Evolutionary conservation across 2,797 vertebrate species (phyloP), one percentile per base, ranked within the genome.

Genomic region (Fistularia tabacaria): DNA sequence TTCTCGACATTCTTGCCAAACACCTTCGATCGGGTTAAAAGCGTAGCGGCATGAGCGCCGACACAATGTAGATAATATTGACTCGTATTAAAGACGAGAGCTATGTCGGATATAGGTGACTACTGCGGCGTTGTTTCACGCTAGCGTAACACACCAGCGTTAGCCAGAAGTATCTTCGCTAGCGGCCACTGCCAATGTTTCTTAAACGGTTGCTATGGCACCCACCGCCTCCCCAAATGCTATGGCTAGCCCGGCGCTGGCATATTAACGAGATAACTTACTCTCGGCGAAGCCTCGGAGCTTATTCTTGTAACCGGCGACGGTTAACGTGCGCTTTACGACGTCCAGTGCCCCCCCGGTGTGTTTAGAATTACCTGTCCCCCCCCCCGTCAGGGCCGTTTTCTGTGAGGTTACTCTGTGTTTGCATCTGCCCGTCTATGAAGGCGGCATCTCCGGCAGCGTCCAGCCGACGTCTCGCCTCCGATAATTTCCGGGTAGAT

Each of bases 151-250:
- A 82, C 78, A 82, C 67, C 59, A 44, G 47, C 52, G 44, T 62
- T 84, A 84, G 80, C 83, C 7, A 66, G 9, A 48, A 62, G 47
- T 48, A 41, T 36, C 1, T 52, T 37, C 36, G 69, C 73, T 60
- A 64, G 55, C 74, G 43, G 41, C 38, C 36, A 50, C 73, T 6
- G 60, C 64, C 86, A 84, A 73, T 90, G 90, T 91, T 92, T 90
- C 89, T 72, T 67, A 59, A 60, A 78, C 85, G 86, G 91, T 92
- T 92, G 91, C 91, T 92, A 92, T 92, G 91, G 90, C 85, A 92
- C 69, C 91, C 89, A 86, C 73, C 75, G 79, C 85, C 82, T 80
- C 81, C 79, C 77, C 55, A 62, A 79, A 80, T 79, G 87, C 85
- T 77, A 78, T 47, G 25, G 64, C 73, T 74, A 80, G 42, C 47